Evolutionary conservation across 64 coral and sea anemone species (phyloP).

Genomic region (Orbicella faveolata): DNA sequence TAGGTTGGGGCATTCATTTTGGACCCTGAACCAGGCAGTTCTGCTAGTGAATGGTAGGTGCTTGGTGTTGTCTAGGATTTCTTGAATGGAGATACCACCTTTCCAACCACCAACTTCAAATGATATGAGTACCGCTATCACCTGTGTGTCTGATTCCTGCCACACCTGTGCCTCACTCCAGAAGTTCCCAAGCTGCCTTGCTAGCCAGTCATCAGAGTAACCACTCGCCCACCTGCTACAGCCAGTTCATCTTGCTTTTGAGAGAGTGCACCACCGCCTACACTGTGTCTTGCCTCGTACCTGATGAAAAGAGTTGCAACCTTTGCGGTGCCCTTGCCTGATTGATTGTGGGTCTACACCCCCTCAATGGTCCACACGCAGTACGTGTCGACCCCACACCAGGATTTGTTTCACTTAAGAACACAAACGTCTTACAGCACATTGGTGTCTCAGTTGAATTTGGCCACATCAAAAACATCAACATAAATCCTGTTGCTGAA

Average conservation of each 20-base stretch:
- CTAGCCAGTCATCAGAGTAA: neutral
- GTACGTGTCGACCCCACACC: slow-evolving; percentile 61
- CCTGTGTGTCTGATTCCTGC: neutral
- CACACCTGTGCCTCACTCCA: slow-evolving; percentile 8
- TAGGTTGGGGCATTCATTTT: neutral
- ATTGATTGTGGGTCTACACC: slow-evolving; percentile 6
- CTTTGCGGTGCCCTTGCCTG: neutral
- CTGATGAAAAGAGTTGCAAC: neutral
- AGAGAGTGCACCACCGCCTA: neutral
- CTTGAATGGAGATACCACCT: neutral
- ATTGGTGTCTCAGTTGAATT: neutral
- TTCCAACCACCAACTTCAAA: neutral
- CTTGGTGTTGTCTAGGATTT: neutral
- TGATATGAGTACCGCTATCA: neutral
- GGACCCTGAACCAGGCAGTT: neutral
- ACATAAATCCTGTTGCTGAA: neutral
- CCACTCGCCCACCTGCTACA: neutral
- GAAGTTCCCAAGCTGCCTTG: neutral
- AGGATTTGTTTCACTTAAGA: slow-evolving; percentile 2
- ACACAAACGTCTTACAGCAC: neutral
- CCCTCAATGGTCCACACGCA: slow-evolving; percentile 40
- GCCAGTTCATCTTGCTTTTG: neutral
- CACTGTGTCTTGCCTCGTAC: neutral
- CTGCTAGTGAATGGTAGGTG: neutral
- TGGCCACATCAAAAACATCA: neutral